Evolutionary conservation across 1,140 invertebrate genomes (phyloP), one percentile per base, ranked within the genome.

Genomic region (Panulirus ornatus): DNA sequence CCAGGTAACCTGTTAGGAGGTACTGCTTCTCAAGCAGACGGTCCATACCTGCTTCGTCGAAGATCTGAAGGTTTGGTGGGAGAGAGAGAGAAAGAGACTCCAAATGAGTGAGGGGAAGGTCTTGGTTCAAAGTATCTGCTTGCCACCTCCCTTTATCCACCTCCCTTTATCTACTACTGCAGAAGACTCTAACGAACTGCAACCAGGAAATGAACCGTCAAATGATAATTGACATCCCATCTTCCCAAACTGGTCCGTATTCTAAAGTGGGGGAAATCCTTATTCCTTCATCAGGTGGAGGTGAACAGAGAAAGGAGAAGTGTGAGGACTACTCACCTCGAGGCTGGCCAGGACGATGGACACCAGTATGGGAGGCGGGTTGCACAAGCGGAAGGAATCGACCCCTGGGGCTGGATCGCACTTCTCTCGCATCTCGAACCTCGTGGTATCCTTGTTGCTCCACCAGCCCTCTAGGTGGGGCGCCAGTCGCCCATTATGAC

Each of bases 1-100:
- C 95, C 44, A 96, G 90, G 92, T 96, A 96, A 0, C 94, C 95
- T 2, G 95, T 96, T n/a, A 96, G 92, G 30, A 95, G 92, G 83
- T 92, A 93, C 27, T 95, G 95, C 91, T 95, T 95, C 22, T 93
- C 91, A 14, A 94, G 83, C 9, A 96, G 87, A 27, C 94, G 93
- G 44, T 94, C 92, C 92, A 95, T 94, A 0, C 93, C 93, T 0
- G 94, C 95, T 92, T 95, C 94, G 34, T 94, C 94, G 91, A 95
- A 95, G 44, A 95, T 94, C 95, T 95, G 92, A n/a, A n/a, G n/a
- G n/a, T n/a, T n/a, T n/a, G n/a, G n/a, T 19, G 11, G 58, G 11
- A 71, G 22, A 16, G n/a, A 30, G 36, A 14, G 36, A 2, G 82
- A 22, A 66, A 30, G 16, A n/a, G n/a, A n/a, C n/a, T n/a, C n/a